phyloP scores from a whole-genome alignment of 1,140 invertebrate genomes.

The Araneus ventricosus region DNA sequence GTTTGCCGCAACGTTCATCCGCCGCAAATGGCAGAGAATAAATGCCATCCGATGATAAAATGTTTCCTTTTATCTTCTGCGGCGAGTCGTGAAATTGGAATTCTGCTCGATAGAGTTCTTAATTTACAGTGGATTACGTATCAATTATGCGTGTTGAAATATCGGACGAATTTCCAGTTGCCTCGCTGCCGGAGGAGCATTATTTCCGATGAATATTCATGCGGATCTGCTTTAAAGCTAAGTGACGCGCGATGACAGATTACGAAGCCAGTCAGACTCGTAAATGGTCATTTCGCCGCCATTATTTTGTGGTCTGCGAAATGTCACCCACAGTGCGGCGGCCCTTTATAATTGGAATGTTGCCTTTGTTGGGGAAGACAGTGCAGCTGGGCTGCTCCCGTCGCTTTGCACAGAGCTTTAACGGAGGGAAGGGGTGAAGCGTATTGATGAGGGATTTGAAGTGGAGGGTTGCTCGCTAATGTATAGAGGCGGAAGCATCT shows the following conservation, averaged over 20 bases:
- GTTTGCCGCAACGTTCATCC: background rate
- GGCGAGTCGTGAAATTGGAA: background rate
- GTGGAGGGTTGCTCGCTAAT: too few species aligned
- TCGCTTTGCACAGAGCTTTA: too few species aligned
- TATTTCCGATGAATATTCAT: background rate
- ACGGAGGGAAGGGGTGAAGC: too few species aligned
- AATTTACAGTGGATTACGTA: conserved; percentile 11
- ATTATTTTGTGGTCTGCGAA: background rate
- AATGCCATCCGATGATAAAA: background rate
- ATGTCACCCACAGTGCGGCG: too few species aligned
- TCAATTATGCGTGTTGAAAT: conserved; percentile 13
- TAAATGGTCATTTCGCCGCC: background rate
- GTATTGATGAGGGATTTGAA: too few species aligned
- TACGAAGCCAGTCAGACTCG: background rate
- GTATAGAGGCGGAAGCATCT: too few species aligned
- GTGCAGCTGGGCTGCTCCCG: too few species aligned
- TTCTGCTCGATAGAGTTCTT: background rate
- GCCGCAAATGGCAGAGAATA: background rate
- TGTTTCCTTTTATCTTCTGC: background rate
- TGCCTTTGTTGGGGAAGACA: background rate
- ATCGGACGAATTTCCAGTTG: background rate
- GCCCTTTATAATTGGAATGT: background rate
- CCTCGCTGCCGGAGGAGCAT: background rate
- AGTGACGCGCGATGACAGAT: background rate
- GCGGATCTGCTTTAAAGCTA: background rate